Evolutionary conservation across 1,140 invertebrate genomes (phyloP).

Genomic region (Drosophila nikananu): DNA sequence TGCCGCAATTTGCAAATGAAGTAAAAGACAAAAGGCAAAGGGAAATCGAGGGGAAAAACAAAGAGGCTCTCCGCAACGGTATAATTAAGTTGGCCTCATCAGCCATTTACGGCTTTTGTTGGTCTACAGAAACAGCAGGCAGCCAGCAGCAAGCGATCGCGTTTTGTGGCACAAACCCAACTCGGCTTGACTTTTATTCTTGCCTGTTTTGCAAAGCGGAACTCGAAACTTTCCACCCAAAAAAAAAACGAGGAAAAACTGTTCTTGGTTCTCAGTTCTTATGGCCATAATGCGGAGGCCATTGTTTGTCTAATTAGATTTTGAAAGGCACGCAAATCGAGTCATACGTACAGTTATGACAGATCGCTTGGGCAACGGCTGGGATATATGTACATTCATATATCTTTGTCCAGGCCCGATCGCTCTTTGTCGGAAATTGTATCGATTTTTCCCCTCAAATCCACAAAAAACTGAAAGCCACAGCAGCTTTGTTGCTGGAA

Average conservation of each 20-base stretch:
- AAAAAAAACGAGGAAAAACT: conserved; percentile 13
- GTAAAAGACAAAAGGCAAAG: conserved; percentile 34
- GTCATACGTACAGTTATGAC: conserved; percentile 42
- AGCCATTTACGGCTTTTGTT: conserved; percentile 69
- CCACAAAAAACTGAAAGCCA: conserved; percentile 66
- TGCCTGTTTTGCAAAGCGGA: conserved; percentile 73
- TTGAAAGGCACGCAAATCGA: conserved; percentile 61
- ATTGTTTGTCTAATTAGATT: conserved; percentile 74
- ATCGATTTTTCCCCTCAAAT: conserved; percentile 1
- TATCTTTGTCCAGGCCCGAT: conserved; percentile 12
- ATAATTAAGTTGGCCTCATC: conserved; percentile 79
- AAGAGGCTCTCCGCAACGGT: conserved; percentile 68
- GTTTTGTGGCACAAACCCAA: conserved; percentile 62
- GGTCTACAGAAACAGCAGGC: conserved; percentile 37
- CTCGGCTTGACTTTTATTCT: conserved; percentile 27
- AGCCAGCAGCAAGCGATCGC: conserved; percentile 51
- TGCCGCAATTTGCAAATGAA: conserved; percentile 80
- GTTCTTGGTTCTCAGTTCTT: conserved; percentile 42
- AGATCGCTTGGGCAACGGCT: conserved; percentile 24
- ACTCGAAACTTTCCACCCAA: conserved; percentile 57
- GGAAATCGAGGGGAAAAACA: conserved; percentile 40
- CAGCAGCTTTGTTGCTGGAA: conserved; percentile 39
- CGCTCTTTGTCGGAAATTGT: conserved; percentile 33
- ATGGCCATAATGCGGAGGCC: conserved; percentile 55
- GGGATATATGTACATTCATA: conserved; percentile 4